These are phyloP conservation scores for Drosophila micromelanica DNA, from an alignment of 1,140 invertebrate genomes.

Conservation along the genomic window DNA sequence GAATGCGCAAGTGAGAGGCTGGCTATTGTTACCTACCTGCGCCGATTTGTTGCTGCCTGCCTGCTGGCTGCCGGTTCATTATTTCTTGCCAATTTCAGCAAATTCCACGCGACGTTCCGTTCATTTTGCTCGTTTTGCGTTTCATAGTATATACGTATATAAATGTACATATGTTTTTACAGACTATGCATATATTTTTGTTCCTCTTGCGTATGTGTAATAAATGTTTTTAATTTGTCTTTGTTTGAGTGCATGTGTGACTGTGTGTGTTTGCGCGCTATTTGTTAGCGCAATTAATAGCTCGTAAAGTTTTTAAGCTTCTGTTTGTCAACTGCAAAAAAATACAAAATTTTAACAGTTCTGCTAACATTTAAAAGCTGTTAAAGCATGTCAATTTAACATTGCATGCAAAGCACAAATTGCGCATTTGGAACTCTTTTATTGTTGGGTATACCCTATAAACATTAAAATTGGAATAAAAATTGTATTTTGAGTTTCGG, in stretches of 20 bases:
- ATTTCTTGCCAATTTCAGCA: conserved; percentile 72
- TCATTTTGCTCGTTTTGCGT: conserved; percentile 55
- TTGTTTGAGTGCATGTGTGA: neutral
- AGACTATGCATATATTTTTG: conserved; percentile 7
- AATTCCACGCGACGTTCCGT: conserved; percentile 66
- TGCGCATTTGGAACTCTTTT: conserved; percentile 20
- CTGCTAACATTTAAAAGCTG: conserved; percentile 41
- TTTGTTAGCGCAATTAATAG: conserved; percentile 38
- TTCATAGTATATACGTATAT: conserved; percentile 20
- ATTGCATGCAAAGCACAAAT: conserved; percentile 14
- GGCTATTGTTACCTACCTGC: conserved; percentile 43
- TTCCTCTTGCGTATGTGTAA: conserved; percentile 4
- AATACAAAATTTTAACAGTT: conserved; percentile 7
- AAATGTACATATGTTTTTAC: conserved; percentile 3
- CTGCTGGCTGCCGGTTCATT: conserved; percentile 24
- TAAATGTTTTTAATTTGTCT: conserved; percentile 17
- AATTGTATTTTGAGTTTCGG: too few relatives aligned
- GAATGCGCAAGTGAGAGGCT: conserved; percentile 7
- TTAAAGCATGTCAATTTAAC: conserved; percentile 36
- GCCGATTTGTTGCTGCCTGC: conserved; percentile 15
- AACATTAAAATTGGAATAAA: too few relatives aligned
- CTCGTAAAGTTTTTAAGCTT: conserved; percentile 30
- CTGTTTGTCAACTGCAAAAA: conserved; percentile 24
- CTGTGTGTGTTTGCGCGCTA: neutral
- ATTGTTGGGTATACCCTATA: neutral